Conservation (phyloP, 2,113 vertebrate species). For the Nettapus auritus region DNA sequence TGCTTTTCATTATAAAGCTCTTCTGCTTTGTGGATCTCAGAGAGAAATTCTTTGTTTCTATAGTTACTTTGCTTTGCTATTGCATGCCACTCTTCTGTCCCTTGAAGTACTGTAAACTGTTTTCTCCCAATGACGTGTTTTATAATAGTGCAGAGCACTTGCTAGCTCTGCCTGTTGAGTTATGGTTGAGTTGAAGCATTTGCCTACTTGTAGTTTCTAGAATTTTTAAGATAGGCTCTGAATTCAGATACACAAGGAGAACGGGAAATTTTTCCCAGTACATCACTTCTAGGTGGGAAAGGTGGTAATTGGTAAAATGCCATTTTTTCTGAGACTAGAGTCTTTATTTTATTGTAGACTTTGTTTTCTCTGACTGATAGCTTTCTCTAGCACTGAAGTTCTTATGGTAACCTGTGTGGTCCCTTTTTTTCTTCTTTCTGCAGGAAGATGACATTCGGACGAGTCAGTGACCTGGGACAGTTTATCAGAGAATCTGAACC, state of each 20-base stretch:
- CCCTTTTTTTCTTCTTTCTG: neutral
- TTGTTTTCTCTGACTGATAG: neutral
- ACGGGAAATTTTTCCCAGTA: neutral
- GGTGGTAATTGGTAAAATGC: neutral
- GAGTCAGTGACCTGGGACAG: slow-evolving; percentile 96
- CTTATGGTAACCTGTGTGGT: neutral
- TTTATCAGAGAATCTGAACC: slow-evolving; percentile 98
- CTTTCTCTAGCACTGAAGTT: neutral
- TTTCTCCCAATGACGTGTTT: neutral
- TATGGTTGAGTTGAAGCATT: neutral
- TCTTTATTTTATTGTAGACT: neutral
- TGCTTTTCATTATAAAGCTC: neutral
- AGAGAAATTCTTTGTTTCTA: neutral
- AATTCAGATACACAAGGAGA: neutral
- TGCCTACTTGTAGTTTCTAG: neutral
- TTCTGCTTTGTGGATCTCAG: neutral
- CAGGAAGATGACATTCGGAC: slow-evolving; percentile 98
- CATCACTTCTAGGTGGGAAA: neutral
- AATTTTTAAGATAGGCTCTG: neutral
- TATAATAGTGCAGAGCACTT: neutral
- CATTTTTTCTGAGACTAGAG: neutral
- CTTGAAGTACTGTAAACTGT: neutral
- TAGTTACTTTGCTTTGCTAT: neutral
- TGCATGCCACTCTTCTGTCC: neutral
- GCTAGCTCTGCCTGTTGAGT: neutral